These are phyloP conservation scores for Alcis repandata DNA, from an alignment of 2,888 invertebrate species.

Conservation along the genomic window DNA sequence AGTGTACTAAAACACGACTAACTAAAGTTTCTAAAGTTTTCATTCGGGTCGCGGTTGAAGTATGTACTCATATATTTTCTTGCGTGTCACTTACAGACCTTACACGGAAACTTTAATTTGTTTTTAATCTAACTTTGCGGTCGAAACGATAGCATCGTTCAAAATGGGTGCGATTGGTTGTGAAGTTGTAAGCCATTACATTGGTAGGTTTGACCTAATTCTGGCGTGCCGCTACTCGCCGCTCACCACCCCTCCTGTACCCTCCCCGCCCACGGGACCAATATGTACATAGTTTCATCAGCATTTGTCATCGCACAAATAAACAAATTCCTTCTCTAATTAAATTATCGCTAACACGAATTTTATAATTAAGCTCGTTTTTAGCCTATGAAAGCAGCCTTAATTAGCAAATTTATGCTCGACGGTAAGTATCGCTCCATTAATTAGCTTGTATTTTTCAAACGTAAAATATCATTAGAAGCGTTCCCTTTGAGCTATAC, in stretches of 20 bases:
- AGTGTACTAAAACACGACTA: neutral
- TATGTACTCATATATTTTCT: constrained; percentile 8
- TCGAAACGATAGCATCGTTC: constrained; percentile 12
- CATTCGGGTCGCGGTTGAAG: neutral
- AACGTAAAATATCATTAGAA: constrained; percentile 33
- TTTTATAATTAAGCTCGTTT: constrained; percentile 43
- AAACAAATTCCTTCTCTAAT: constrained; percentile 17
- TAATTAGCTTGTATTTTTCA: constrained; percentile 39
- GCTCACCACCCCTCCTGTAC: neutral
- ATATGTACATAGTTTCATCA: constrained; percentile 31
- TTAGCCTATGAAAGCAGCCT: constrained; percentile 33
- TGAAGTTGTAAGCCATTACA: constrained; percentile 23
- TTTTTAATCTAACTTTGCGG: constrained; percentile 33
- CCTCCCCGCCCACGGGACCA: constrained; percentile 31
- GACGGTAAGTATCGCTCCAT: constrained; percentile 39
- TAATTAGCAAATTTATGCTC: constrained; percentile 47
- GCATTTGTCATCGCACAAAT: constrained; percentile 30
- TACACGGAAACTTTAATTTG: constrained; percentile 23
- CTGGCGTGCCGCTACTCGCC: constrained; percentile 15
- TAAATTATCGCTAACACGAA: constrained; percentile 32
- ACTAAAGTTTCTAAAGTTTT: neutral
- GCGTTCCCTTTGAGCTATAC: constrained; percentile 13
- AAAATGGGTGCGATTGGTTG: constrained; percentile 29
- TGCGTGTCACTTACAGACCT: constrained; percentile 12
- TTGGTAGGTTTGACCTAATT: constrained; percentile 35